phyloP scores from a whole-genome alignment of 2,888 invertebrate genomes.

The Tiliacea aurago region DNA sequence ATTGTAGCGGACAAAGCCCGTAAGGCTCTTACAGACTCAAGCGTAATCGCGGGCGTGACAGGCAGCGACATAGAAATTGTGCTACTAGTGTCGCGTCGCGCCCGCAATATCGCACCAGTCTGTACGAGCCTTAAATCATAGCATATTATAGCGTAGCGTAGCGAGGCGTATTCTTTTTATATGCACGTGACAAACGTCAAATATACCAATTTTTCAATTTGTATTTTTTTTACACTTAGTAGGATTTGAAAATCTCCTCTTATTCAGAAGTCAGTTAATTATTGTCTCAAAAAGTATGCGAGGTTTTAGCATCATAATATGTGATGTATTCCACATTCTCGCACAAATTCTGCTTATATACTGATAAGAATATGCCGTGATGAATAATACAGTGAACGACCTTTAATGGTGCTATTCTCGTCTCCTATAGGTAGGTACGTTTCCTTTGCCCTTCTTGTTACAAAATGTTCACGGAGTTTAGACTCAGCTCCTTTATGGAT shows the following conservation, averaged over 20 bases:
- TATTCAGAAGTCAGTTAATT: too few relatives aligned
- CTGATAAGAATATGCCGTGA: not conserved
- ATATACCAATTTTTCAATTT: too few relatives aligned
- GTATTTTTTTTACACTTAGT: too few relatives aligned
- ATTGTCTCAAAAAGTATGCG: not conserved
- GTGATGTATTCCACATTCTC: not conserved
- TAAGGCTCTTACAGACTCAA: too few relatives aligned
- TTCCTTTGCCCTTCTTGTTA: slow-evolving; percentile 10
- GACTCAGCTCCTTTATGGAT: not conserved
- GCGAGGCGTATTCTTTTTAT: not conserved
- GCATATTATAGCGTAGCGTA: not conserved
- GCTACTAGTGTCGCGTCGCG: too few relatives aligned
- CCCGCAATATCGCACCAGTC: too few relatives aligned
- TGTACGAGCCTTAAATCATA: too few relatives aligned
- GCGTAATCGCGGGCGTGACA: too few relatives aligned
- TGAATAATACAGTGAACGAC: not conserved
- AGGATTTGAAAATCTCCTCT: too few relatives aligned
- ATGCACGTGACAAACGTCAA: too few relatives aligned
- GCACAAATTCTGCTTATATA: not conserved
- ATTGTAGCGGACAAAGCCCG: too few relatives aligned
- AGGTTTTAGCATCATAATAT: not conserved
- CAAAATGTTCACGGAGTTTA: slow-evolving; percentile 31
- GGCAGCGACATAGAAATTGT: too few relatives aligned
- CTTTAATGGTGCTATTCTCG: slow-evolving; percentile 14
- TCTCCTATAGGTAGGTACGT: slow-evolving; percentile 6